Evolutionary conservation across 2,797 vertebrate genomes (phyloP).

Genomic region (Tragopan temminckii): DNA sequence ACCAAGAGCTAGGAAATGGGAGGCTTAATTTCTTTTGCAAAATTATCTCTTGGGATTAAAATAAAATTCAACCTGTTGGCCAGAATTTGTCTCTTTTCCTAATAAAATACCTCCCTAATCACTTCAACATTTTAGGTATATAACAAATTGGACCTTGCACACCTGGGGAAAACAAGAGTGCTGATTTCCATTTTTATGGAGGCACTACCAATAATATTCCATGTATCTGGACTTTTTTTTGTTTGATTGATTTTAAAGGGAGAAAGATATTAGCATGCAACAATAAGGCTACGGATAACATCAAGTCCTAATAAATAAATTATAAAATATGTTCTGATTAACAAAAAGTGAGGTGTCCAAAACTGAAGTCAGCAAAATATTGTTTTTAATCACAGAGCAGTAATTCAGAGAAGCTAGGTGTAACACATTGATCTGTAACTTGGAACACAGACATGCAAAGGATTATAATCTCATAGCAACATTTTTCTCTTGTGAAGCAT

Average conservation of each 20-base stretch:
- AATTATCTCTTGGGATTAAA: constrained; percentile 60
- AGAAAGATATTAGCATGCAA: background rate
- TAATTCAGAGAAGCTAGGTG: background rate
- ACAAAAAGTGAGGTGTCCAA: background rate
- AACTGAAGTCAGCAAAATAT: background rate
- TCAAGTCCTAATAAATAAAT: background rate
- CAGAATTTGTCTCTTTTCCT: constrained; percentile 55
- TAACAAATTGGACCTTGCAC: background rate
- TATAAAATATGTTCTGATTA: background rate
- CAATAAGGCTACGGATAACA: background rate
- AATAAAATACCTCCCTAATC: constrained; percentile 64
- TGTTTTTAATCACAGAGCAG: background rate
- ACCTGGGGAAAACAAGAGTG: background rate
- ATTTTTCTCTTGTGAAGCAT: constrained; percentile 11
- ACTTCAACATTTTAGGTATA: constrained; percentile 30
- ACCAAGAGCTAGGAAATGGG: constrained; percentile 63
- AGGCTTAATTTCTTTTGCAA: constrained; percentile 55
- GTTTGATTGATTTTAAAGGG: background rate
- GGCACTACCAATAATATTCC: background rate
- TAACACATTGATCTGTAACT: background rate
- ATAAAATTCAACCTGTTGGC: constrained; percentile 69
- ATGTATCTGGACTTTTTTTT: background rate
- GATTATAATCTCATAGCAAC: background rate
- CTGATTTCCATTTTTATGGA: background rate
- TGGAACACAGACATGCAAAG: background rate